Conservation (phyloP, 2,888 invertebrate species). For the Cephus rjabovi region DNA sequence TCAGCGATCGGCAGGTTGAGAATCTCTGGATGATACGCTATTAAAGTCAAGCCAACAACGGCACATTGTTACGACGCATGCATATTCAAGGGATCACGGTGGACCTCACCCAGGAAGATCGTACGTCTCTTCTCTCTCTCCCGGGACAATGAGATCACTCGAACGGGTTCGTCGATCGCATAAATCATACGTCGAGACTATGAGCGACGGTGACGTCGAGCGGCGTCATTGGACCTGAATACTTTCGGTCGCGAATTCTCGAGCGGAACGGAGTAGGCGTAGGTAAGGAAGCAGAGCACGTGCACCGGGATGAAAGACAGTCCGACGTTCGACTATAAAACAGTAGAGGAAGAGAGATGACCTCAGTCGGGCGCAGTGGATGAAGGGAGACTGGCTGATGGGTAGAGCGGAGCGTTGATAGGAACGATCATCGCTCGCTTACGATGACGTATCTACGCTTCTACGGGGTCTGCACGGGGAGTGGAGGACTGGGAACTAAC, state of each 20-base stretch:
- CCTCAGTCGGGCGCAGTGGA: background rate
- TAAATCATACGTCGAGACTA: conserved; percentile 1
- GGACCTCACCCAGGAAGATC: conserved; percentile 16
- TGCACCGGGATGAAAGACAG: background rate
- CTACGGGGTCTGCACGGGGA: background rate
- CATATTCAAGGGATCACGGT: conserved; percentile 22
- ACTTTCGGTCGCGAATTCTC: background rate
- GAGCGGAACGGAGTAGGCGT: background rate
- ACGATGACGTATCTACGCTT: background rate
- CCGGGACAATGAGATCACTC: conserved; percentile 7
- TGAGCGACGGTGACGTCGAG: background rate
- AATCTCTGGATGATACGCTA: conserved; percentile 22
- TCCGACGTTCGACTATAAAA: background rate
- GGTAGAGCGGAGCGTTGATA: background rate
- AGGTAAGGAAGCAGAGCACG: background rate
- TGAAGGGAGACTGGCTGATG: background rate
- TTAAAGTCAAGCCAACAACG: conserved; percentile 24
- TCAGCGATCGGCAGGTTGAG: conserved; percentile 4
- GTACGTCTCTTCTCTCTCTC: conserved; percentile 4
- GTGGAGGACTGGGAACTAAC: background rate
- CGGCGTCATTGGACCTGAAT: background rate
- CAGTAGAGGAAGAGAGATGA: background rate
- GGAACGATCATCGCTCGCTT: conserved; percentile 1
- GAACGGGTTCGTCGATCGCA: conserved; percentile 7
- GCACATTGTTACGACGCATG: conserved; percentile 22